These are phyloP conservation scores for Eupithecia dodoneata DNA, from an alignment of 2,888 invertebrate genomes.

Conservation along the genomic window DNA sequence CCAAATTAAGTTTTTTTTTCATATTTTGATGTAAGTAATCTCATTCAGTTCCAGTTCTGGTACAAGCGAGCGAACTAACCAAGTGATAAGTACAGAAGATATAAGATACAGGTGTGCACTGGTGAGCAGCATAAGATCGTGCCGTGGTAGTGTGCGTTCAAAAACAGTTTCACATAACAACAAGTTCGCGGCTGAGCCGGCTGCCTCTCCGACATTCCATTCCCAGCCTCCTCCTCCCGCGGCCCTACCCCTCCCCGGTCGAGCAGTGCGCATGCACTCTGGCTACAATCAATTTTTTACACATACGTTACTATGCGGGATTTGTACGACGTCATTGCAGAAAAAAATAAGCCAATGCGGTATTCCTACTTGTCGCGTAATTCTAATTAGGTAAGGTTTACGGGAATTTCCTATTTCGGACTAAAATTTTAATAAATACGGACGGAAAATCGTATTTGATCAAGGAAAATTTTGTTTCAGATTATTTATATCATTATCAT, in stretches of 20 bases:
- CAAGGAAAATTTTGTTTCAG: not conserved
- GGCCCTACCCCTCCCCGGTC: constrained; percentile 54
- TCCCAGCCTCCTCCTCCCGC: constrained; percentile 66
- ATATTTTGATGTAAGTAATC: too few species aligned
- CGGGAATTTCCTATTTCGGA: not conserved
- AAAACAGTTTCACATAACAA: constrained; percentile 79
- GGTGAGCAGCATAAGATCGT: constrained; percentile 48
- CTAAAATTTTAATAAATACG: not conserved
- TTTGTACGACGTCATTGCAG: constrained; percentile 31
- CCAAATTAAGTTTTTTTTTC: not conserved
- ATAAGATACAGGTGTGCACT: constrained; percentile 5
- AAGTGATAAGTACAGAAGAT: not conserved
- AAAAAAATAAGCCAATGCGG: constrained; percentile 6
- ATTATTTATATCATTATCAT: not conserved
- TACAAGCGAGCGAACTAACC: not conserved
- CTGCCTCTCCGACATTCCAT: constrained; percentile 81
- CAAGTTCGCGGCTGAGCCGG: constrained; percentile 73
- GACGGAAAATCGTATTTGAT: not conserved
- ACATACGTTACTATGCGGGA: constrained; percentile 23
- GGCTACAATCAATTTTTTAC: constrained; percentile 67
- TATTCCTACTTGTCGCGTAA: not conserved
- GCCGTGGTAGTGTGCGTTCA: constrained; percentile 61
- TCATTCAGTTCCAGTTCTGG: not conserved
- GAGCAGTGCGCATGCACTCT: constrained; percentile 78
- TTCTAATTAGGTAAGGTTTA: not conserved